These are phyloP conservation scores for Meleagris gallopavo DNA, from an alignment of 2,113 vertebrate genomes.

Conservation along the genomic window DNA sequence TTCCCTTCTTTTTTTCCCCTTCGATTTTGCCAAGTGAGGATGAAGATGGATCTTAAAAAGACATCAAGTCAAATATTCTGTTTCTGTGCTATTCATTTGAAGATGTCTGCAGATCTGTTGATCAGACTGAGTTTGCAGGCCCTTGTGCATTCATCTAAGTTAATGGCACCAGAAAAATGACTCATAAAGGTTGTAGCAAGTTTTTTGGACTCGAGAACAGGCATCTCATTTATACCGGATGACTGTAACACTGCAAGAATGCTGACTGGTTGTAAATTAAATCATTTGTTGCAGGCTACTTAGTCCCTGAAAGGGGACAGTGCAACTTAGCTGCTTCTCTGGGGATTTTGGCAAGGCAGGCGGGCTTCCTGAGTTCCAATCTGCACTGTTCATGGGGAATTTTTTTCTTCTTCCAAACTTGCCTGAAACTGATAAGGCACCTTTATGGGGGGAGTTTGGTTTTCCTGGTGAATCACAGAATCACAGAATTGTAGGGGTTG, in stretches of 20 bases:
- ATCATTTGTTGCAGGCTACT: neutral
- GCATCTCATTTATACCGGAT: neutral
- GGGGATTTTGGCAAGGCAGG: neutral
- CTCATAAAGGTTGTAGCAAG: neutral
- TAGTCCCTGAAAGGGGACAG: neutral
- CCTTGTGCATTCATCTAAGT: neutral
- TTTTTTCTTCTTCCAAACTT: neutral
- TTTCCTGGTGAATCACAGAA: too few relatives aligned
- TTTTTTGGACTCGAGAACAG: neutral
- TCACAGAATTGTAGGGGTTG: too few relatives aligned
- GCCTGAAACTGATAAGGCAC: neutral
- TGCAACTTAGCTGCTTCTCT: accelerated
- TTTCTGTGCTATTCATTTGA: neutral
- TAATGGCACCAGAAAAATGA: neutral
- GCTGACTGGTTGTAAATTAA: neutral
- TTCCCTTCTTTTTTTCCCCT: neutral
- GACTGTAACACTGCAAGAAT: neutral
- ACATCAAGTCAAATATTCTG: too few relatives aligned
- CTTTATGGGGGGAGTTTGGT: neutral
- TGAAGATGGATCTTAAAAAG: neutral
- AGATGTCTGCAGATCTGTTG: neutral
- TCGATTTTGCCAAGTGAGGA: neutral
- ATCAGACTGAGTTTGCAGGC: neutral
- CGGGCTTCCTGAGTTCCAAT: neutral
- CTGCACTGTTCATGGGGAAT: neutral